These are phyloP conservation scores for Odontamblyopus rebecca DNA, from an alignment of 2,797 vertebrate genomes.

Conservation along the genomic window DNA sequence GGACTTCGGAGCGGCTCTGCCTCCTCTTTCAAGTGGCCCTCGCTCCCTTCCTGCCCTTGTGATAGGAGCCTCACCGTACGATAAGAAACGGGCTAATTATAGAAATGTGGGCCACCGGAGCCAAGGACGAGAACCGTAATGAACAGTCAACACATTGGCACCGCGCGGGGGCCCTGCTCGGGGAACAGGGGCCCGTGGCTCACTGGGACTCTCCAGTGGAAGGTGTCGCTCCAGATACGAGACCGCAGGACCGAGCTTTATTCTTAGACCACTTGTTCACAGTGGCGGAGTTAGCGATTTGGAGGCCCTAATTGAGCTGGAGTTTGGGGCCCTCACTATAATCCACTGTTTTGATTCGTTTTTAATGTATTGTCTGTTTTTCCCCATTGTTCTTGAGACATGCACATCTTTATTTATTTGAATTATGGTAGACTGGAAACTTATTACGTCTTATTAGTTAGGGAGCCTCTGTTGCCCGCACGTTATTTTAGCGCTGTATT, in stretches of 20 bases:
- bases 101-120: conserved; percentile 6
- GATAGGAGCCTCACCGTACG: conserved; percentile 9
- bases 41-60: conserved; percentile 3
- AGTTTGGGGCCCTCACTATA: too few relatives aligned
- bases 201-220: neutral
- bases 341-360: too few relatives aligned
- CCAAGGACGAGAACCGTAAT: conserved; percentile 6
- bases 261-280: neutral
- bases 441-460: too few relatives aligned
- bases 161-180: neutral
- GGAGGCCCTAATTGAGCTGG: too few relatives aligned
- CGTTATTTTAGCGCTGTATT: too few relatives aligned
- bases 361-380: too few relatives aligned
- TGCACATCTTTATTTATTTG: too few relatives aligned
- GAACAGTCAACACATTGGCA: neutral
- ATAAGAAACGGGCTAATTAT: conserved; percentile 5
- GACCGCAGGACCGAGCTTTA: neutral
- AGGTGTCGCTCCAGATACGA: neutral
- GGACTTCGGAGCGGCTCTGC: neutral
- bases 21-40: conserved; percentile 2
- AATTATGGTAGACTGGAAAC: too few relatives aligned
- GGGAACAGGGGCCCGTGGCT: neutral
- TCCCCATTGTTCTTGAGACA: too few relatives aligned
- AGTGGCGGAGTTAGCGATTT: too few relatives aligned
- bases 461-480: too few relatives aligned